Base-by-base conservation (phyloP, 2,113 vertebrate genomes). In the Oryzias curvinotus region DNA sequence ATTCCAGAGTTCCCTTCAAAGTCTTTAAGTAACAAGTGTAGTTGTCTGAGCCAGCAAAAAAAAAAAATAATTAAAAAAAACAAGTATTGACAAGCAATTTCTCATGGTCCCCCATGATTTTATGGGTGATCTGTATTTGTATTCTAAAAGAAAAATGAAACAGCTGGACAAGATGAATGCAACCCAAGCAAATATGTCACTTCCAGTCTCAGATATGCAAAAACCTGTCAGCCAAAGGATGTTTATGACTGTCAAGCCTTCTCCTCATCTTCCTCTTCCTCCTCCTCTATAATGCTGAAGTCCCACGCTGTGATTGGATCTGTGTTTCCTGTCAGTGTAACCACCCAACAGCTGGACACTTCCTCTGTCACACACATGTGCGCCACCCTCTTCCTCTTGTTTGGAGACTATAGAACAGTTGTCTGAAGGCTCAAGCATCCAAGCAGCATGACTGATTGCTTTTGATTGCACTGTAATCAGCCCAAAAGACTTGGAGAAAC, bases 171-270 rank as follows among this genome's bases (percentile, higher is more conserved):
- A 7, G 28, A 30, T 2, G 6, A 30, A 6, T 30, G 28, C 28
- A 30, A 30, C 7, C 28, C 28, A 25, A 13, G 52, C 48, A 57
- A 5, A 30, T 52, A 71, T 72, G 53, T 75, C 69, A 68, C 65
- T 53, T 57, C 54, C 47, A n/a, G 17, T 57, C 14, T 19, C 49
- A 43, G 13, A 45, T 46, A 57, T 65, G 56, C 53, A 63, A 42
- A 18, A 5, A 23, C 74, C 72, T 75, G 75, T 56, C 73, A 87
- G 71, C 63, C 53, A 58, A 71, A 81, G 58, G 83, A 73, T 73
- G 61, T 80, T 71, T 74, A 70, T 68, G 54, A 68, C 61, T 57
- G 51, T 69, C 59, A 54, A 42, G 19, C 60, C 44, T 68, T 42
- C 47, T 62, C 54, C 14, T 63, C 46, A 21, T 59, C 57, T 44